Base-by-base conservation (phyloP, 2,113 vertebrate species). In the Regulus satrapa region DNA sequence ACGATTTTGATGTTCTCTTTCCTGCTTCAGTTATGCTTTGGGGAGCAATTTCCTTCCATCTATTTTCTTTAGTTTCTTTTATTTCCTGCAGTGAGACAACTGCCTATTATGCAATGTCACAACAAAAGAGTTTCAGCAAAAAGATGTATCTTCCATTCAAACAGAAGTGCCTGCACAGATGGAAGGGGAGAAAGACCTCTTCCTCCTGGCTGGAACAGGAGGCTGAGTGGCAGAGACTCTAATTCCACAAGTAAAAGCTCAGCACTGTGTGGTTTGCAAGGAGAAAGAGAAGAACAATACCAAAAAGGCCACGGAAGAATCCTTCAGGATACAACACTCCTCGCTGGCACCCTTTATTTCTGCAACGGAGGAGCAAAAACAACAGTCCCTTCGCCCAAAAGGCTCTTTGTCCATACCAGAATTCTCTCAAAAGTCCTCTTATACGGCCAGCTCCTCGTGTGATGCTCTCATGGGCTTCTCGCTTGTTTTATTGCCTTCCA, bases 241-340 rank as follows among this genome's bases (percentile, higher is more conserved):
- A 69, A 51, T 93, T 97, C 97, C 92, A 90, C 85, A 62, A 62
- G 95, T 74, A 84, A 82, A 96, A 97, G 94, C 96, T 97, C 96
- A 97, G 91, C 43, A 75, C 94, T 94, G 25, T 61, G 61, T n/a
- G 0, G 18, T 9, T 68, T 14, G 12, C 85, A 29, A 89, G 45
- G 34, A 64, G 81, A 81, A 91, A 67, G 58, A 77, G 80, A 95
- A 95, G 87, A 92, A 94, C 88, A 96, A 94, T 88, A 89, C 73
- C 90, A 41, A 73, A 95, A 95, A 93, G 83, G 59, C 48, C 88
- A 80, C 76, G 3, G 61, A 89, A 96, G 95, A 90, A 95, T 90
- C 93, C 91, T 92, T 95, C 40, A 16, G 85, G 94, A 88, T 43
- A 64, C 3, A 46, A 77, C 38, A 34, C 17, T 94, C 95, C 94